Base-by-base conservation (phyloP, 2,797 vertebrate genomes). In the Lutjanus argentimaculatus region DNA sequence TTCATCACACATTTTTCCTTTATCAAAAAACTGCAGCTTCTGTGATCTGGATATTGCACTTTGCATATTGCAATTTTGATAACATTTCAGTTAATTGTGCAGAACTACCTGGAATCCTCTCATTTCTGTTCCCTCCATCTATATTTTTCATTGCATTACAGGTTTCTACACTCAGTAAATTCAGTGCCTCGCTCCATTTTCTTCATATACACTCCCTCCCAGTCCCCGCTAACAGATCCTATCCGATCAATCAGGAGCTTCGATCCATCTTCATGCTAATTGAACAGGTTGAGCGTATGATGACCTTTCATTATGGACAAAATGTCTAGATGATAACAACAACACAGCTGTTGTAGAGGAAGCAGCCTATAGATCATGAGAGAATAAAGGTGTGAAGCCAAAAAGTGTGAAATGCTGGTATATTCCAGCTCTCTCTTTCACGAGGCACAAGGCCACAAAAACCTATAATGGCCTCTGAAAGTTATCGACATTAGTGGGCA, bases 391-490 rank as follows among this genome's bases (percentile, higher is more conserved):
- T 25, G 48, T 70, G 65, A 71, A 69, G 68, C 21, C 62, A 59
- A 68, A 74, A 70, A 25, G 51, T n/a, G 45, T 67, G 72, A 72
- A 59, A 67, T 10, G 19, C 13, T 75, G 45, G 14, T 72, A 63
- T 85, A 86, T 89, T 83, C 87, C 88, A 75, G 84, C 82, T 88
- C 82, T 84, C 80, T 77, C 30, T 75, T 76, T 83, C 80, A 91
- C 81, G 83, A 83, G 84, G 82, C 90, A 73, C 87, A 85, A 89
- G 87, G 86, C 80, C 82, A 86, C 83, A 89, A 83, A 90, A 91
- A 92, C 65, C 88, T 90, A 87, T 91, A 90, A 92, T 91, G 93
- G 92, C 88, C 92, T 86, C 85, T 93, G 84, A 92, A 94, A 95
- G 90, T 93, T 94, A 95, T 95, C 69, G 86, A 94, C 93, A 93